These are phyloP conservation scores for Atta cephalotes DNA, from an alignment of 1,140 invertebrate species.

Conservation along the genomic window DNA sequence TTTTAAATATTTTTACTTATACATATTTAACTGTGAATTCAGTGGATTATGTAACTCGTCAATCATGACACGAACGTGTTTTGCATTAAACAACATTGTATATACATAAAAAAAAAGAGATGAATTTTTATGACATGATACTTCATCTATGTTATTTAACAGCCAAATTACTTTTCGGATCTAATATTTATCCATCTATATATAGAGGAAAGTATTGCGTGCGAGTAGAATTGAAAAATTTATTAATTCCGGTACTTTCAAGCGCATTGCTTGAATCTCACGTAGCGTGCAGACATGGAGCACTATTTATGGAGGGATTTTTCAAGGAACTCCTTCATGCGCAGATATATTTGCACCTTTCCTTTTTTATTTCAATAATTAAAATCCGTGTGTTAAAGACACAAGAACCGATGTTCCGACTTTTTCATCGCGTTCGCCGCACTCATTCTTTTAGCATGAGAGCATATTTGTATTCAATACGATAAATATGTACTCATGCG, in stretches of 20 bases:
- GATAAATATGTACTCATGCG: constrained; percentile 37
- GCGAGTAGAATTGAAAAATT: constrained; percentile 47
- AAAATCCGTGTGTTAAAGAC: constrained; percentile 35
- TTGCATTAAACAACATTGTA: constrained; percentile 1
- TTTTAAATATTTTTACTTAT: constrained; percentile 30
- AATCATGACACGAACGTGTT: background rate
- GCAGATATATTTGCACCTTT: background rate
- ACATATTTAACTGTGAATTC: constrained; percentile 39
- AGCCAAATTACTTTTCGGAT: background rate
- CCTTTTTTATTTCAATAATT: constrained; percentile 26
- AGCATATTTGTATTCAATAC: constrained; percentile 49
- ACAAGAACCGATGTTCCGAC: background rate
- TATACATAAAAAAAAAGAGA: background rate
- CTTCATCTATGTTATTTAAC: constrained; percentile 9
- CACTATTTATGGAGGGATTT: constrained; percentile 22
- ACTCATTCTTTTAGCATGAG: background rate
- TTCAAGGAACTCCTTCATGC: constrained; percentile 22
- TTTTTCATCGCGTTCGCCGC: background rate
- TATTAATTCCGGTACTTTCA: constrained; percentile 33
- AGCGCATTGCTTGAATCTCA: background rate
- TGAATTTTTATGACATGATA: background rate
- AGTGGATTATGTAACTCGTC: constrained; percentile 9
- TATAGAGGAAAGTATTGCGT: constrained; percentile 30
- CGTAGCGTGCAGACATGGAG: constrained; percentile 8
- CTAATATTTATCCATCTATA: constrained; percentile 6